A percentile compares a stretch with the other conserved stretches of the same genome.
phyloP scores from a whole-genome alignment of 2,113 vertebrate species.

The Pavo muticus region DNA sequence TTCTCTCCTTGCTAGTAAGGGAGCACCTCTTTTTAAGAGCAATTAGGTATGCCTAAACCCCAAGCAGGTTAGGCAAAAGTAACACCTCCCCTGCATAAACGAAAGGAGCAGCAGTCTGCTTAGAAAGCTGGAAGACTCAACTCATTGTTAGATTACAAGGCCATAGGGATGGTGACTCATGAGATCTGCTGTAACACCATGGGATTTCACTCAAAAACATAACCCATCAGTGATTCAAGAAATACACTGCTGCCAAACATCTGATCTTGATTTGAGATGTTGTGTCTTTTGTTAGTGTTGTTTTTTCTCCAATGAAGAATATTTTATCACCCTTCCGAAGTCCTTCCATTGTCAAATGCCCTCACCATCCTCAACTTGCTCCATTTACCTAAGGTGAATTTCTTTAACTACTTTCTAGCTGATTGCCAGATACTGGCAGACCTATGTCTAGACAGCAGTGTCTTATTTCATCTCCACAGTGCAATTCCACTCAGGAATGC shows the following conservation, averaged over 20 bases:
- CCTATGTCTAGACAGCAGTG: neutral
- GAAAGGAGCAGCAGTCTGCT: neutral
- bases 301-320: neutral
- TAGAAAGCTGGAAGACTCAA: neutral
- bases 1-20: neutral
- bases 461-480: neutral
- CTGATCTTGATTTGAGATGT: neutral
- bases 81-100: neutral
- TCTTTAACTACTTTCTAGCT: neutral
- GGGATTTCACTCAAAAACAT: neutral
- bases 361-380: neutral
- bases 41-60: neutral
- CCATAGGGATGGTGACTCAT: accelerated
- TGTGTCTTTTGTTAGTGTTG: neutral
- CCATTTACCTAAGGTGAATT: accelerated
- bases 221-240: neutral
- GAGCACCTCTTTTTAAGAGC: neutral
- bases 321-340: neutral
- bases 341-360: neutral
- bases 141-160: neutral
- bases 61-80: neutral
- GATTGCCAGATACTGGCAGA: neutral
- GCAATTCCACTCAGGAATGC: neutral
- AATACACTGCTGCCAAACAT: accelerated
- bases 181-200: neutral